A percentile compares a stretch with the other conserved stretches of the same genome.
phyloP scores from a whole-genome alignment of 2,113 vertebrate species.

The Pituophis catenifer region DNA sequence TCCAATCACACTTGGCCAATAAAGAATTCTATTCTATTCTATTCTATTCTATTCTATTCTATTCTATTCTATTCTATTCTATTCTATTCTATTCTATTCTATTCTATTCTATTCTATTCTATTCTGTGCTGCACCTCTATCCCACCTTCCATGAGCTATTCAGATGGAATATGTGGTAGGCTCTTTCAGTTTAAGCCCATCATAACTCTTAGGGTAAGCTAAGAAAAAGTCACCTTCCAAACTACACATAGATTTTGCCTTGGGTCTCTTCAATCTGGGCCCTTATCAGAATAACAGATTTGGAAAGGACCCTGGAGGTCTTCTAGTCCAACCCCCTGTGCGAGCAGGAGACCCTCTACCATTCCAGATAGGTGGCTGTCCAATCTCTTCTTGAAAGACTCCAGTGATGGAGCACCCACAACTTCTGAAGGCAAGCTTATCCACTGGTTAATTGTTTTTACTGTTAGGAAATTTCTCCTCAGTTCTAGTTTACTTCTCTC shows the following conservation, averaged over 20 bases:
- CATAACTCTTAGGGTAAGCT: neutral
- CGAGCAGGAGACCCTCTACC: neutral
- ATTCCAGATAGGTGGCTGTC: neutral
- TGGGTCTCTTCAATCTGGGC: neutral
- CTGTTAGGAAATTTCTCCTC: neutral
- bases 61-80: too few relatives aligned
- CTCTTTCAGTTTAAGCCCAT: neutral
- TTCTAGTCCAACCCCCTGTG: too few relatives aligned
- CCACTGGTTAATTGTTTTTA: neutral
- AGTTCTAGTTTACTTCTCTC: neutral
- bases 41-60: too few relatives aligned
- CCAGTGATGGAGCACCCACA: neutral
- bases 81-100: too few relatives aligned
- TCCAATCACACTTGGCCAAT: too few relatives aligned
- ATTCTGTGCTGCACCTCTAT: neutral
- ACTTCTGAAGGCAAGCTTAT: neutral
- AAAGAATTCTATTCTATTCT: too few relatives aligned
- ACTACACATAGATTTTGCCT: neutral
- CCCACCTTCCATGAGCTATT: conserved; percentile 6
- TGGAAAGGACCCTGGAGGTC: neutral
- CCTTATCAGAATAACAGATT: neutral
- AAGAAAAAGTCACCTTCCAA: neutral
- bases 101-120: too few relatives aligned
- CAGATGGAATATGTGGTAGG: neutral
- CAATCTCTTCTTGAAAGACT: neutral